A percentile compares a stretch with the other conserved stretches of the same genome.
phyloP scores from a whole-genome alignment of 2,888 invertebrate genomes.

The Scaeva pyrastri region DNA sequence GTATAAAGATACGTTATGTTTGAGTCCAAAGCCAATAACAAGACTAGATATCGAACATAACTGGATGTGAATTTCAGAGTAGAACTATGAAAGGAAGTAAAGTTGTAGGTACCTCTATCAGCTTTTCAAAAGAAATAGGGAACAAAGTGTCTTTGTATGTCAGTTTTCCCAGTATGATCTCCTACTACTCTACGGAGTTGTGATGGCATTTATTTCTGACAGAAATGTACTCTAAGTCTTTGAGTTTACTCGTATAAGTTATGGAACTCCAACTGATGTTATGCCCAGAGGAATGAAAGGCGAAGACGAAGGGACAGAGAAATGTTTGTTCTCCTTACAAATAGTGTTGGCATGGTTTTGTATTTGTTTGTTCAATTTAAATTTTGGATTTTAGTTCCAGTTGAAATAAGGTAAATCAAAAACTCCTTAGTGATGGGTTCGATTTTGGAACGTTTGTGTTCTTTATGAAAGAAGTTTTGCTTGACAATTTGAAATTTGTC shows the following conservation, averaged over 20 bases:
- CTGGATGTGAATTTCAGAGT: constrained; percentile 28
- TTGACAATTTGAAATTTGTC: too few relatives aligned
- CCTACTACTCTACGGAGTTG: too few relatives aligned
- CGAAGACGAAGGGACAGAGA: too few relatives aligned
- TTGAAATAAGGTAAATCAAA: too few relatives aligned
- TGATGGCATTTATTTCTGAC: constrained; percentile 4
- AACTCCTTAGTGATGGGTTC: too few relatives aligned
- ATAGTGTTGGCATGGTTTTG: background rate
- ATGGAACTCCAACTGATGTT: background rate
- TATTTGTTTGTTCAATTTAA: too few relatives aligned
- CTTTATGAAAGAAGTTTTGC: too few relatives aligned
- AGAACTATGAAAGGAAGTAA: background rate
- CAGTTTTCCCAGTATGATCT: constrained; percentile 22
- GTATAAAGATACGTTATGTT: background rate
- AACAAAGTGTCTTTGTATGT: constrained; percentile 31
- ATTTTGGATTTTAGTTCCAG: too few relatives aligned
- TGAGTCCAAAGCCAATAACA: constrained; percentile 37
- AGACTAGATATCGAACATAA: constrained; percentile 29
- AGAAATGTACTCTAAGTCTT: too few relatives aligned
- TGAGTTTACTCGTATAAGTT: too few relatives aligned
- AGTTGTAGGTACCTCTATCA: background rate
- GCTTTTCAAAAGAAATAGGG: constrained; percentile 10
- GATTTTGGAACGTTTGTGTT: too few relatives aligned
- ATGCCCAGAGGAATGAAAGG: too few relatives aligned
- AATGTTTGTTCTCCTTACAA: constrained; percentile 14